These are phyloP conservation scores for Automeris io DNA, from an alignment of 2,888 invertebrate genomes.

Conservation along the genomic window DNA sequence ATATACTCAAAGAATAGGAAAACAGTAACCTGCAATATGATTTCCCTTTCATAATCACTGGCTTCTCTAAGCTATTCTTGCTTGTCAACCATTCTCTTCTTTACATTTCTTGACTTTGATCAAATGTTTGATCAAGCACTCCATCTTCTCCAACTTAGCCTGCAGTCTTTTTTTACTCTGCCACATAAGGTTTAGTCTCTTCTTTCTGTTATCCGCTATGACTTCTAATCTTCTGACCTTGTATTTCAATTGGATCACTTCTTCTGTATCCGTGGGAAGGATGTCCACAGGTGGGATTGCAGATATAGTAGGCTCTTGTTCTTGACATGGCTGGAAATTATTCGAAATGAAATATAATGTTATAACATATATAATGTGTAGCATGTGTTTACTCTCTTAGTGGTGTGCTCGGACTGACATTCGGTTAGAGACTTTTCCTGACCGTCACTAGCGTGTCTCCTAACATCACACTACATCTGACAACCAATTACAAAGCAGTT, in stretches of 20 bases:
- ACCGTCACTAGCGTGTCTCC: too few species aligned
- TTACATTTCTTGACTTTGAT: conserved; percentile 32
- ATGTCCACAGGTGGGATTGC: conserved; percentile 32
- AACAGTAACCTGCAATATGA: too few species aligned
- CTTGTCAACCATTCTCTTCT: conserved; percentile 10
- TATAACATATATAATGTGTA: background rate
- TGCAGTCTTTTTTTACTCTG: conserved; percentile 37
- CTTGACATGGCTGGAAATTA: conserved; percentile 46
- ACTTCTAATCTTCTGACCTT: conserved; percentile 47
- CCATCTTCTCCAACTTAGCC: conserved; percentile 44
- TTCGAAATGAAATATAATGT: background rate
- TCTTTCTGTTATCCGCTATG: conserved; percentile 46
- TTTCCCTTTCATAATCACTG: too few species aligned
- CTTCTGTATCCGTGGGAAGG: conserved; percentile 39
- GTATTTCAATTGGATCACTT: conserved; percentile 47
- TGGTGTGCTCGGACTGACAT: too few species aligned
- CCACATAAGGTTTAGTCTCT: conserved; percentile 45
- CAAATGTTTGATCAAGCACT: conserved; percentile 44
- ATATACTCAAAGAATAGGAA: too few species aligned
- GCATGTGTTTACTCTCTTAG: too few species aligned
- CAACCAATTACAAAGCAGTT: too few species aligned
- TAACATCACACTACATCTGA: too few species aligned
- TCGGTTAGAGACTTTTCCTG: too few species aligned
- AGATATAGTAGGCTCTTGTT: conserved; percentile 41
- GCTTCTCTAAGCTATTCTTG: too few species aligned